Percentiles rank a stretch among this genome's conserved stretches.
phyloP scores from a whole-genome alignment of 2,888 invertebrate species.

The Shargacucullia verbasci region DNA sequence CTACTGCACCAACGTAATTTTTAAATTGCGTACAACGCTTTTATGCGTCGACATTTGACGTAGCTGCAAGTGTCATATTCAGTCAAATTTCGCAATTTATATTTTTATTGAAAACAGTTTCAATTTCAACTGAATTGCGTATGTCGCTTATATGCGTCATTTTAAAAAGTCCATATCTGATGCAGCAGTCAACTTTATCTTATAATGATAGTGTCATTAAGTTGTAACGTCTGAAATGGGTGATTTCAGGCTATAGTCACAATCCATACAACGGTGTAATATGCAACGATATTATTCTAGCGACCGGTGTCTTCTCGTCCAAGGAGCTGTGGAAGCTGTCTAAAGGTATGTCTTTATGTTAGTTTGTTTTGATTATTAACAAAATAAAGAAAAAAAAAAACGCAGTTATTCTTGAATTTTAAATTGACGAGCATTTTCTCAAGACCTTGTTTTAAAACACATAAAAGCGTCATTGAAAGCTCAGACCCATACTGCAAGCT shows the following conservation, averaged over 20 bases:
- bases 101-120: neutral
- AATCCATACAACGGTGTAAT: conserved; percentile 99
- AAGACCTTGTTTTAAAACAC: too few relatives aligned
- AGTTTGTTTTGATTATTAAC: conserved; percentile 11
- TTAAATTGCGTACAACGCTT: too few relatives aligned
- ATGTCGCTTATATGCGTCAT: neutral
- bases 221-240: conserved; percentile 70
- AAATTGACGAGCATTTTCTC: too few relatives aligned
- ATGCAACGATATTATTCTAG: conserved; percentile 99
- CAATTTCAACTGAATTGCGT: neutral
- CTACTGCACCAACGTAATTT: too few relatives aligned
- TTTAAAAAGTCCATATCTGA: neutral
- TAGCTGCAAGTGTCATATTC: too few relatives aligned
- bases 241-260: conserved; percentile 94
- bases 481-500: too few relatives aligned
- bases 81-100: too few relatives aligned
- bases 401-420: too few relatives aligned
- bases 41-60: too few relatives aligned
- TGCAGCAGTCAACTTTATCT: neutral
- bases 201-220: conserved; percentile 36
- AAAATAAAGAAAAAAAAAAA: too few relatives aligned
- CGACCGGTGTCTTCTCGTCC: conserved; percentile 99
- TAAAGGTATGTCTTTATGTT: conserved; percentile 91
- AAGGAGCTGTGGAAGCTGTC: conserved; percentile 99
- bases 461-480: too few relatives aligned